phyloP scores from a whole-genome alignment of 1,140 invertebrate species.

The Cecropterus lyciades region DNA sequence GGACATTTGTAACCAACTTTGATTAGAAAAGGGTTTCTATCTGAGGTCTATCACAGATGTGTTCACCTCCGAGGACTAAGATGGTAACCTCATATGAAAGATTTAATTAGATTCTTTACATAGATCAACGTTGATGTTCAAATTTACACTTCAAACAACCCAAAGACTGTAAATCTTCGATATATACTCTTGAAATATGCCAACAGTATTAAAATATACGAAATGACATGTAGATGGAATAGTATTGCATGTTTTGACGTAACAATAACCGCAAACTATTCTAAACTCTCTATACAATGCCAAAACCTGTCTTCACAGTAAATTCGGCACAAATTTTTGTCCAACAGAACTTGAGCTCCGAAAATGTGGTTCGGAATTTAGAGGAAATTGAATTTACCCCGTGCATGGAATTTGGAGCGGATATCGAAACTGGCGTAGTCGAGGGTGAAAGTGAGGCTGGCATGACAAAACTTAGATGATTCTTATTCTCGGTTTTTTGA shows the following conservation, averaged over 20 bases:
- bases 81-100: too few relatives aligned
- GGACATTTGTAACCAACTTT: too few relatives aligned
- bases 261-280: constrained; percentile 32
- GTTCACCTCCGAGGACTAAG: too few relatives aligned
- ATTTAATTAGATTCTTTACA: too few relatives aligned
- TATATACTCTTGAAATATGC: neutral
- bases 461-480: constrained; percentile 5
- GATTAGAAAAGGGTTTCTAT: too few relatives aligned
- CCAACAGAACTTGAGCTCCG: constrained; percentile 23
- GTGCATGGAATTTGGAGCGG: constrained; percentile 31
- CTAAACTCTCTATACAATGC: constrained; percentile 24
- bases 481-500: constrained; percentile 1
- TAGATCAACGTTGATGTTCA: too few relatives aligned
- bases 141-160: too few relatives aligned
- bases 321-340: constrained; percentile 29
- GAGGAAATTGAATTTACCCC: constrained; percentile 34
- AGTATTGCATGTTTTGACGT: constrained; percentile 13
- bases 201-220: neutral
- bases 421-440: constrained; percentile 31
- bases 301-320: constrained; percentile 25
- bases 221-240: neutral
- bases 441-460: constrained; percentile 7
- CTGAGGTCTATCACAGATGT: too few relatives aligned
- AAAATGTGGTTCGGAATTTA: constrained; percentile 35
- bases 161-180: neutral